Evolutionary conservation across 2,888 invertebrate genomes (phyloP), one percentile per base, ranked within the genome.

Genomic region (Melipona beecheii): DNA sequence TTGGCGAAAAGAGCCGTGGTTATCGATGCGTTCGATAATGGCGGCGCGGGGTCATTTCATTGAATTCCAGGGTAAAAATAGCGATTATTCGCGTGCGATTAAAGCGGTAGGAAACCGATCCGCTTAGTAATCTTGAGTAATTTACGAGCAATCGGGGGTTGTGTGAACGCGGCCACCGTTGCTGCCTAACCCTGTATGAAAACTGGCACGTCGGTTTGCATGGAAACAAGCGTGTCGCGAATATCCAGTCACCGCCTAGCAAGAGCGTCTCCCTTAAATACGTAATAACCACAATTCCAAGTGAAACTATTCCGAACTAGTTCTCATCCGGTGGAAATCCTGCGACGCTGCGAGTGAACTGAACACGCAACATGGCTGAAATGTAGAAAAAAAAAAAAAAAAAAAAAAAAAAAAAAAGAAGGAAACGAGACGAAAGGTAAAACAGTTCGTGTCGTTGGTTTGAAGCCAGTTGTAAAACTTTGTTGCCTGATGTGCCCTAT

Each of bases 71-170:
- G 43, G 76, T 83, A 83, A 83, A 83, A 83, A 83, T 76, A 49
- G 76, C 60, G 69, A 84, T 84, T 75, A 78, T 71, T 84, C 66
- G 71, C 27, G 60, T 54, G 49, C 73, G 82, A 65, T 73, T 81
- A 83, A 83, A 81, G 83, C 68, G 56, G 72, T 21, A 24, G 66
- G 66, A 70, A 65, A 69, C 69, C 83, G 81, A 74, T 82, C 74
- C 60, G 65, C 73, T 85, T 50, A 78, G 56, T 85, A 85, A 87
- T 86, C 70, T 79, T 80, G 82, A 87, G 75, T 83, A 85, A 86
- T 87, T 83, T 87, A 85, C 66, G 69, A 36, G 19, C 72, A 50
- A 75, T 58, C 58, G 64, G 6, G 75, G 15, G 66, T 78, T 66
- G 49, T 83, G 62, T 70, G 72, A 87, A 87, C 66, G 66, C 24